Conservation (phyloP, 2,797 vertebrate species). For the Lepilemur septentrionalis region DNA sequence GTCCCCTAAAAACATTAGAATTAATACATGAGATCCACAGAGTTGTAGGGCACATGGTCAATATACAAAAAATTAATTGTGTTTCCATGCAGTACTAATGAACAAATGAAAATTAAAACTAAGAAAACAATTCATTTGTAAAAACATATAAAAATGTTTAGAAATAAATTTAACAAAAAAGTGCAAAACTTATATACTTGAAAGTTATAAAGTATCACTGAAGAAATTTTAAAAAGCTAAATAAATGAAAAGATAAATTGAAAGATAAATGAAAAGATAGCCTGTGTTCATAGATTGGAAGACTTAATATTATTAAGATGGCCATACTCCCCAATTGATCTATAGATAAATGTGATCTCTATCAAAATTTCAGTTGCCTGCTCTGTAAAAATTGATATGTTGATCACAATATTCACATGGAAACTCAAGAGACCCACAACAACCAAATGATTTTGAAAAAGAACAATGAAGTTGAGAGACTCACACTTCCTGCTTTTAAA, state of each 20-base stretch:
- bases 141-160: background rate
- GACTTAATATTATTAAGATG: background rate
- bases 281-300: background rate
- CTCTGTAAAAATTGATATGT: background rate
- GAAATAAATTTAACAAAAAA: background rate
- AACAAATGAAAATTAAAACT: background rate
- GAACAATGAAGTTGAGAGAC: background rate
- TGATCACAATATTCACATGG: background rate
- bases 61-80: background rate
- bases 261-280: background rate
- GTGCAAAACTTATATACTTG: background rate
- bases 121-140: background rate
- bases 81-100: background rate
- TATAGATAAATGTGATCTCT: background rate
- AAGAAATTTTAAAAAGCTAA: background rate
- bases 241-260: background rate
- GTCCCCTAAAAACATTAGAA: background rate
- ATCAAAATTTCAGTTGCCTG: background rate
- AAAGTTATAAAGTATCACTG: background rate
- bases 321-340: background rate
- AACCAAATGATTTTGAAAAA: background rate
- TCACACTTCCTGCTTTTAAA: background rate
- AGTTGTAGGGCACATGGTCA: background rate
- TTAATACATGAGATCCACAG: background rate
- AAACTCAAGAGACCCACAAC: background rate